Evolutionary conservation across 2,113 vertebrate species (phyloP).

Genomic region (Phyllopteryx taeniolatus): DNA sequence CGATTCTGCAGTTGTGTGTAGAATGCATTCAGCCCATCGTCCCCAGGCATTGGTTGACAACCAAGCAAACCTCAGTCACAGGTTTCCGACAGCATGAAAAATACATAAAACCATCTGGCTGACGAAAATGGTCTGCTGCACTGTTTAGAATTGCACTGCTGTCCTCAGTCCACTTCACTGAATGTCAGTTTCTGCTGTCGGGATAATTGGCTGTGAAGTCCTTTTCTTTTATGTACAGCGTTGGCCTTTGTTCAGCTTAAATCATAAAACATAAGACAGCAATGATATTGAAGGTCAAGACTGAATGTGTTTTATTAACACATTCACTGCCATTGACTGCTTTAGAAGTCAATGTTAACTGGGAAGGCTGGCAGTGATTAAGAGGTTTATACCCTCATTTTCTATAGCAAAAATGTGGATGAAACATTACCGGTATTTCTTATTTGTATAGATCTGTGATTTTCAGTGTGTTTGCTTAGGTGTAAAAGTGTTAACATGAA

Average conservation of each 20-base stretch:
- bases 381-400: slow-evolving; percentile 15
- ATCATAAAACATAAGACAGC: slow-evolving; percentile 32
- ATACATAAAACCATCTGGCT: slow-evolving; percentile 64
- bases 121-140: slow-evolving; percentile 46
- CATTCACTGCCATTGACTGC: no score
- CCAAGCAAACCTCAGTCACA: slow-evolving; percentile 65
- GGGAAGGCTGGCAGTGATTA: neutral
- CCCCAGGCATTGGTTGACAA: slow-evolving; percentile 66
- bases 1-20: slow-evolving; percentile 71
- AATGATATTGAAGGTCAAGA: slow-evolving; percentile 38
- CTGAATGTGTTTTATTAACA: slow-evolving; percentile 3
- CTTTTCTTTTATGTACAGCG: slow-evolving; percentile 32
- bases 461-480: neutral
- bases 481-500: neutral
- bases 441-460: neutral
- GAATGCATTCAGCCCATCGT: slow-evolving; percentile 65
- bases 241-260: slow-evolving; percentile 25
- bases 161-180: slow-evolving; percentile 51
- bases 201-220: slow-evolving; percentile 30
- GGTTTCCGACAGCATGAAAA: slow-evolving; percentile 67
- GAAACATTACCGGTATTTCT: neutral
- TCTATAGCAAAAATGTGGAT: neutral
- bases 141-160: slow-evolving; percentile 47
- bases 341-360: no score
- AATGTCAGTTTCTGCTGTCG: slow-evolving; percentile 37